phyloP scores from a whole-genome alignment of 2,797 vertebrate genomes.

The Coilia nasus region DNA sequence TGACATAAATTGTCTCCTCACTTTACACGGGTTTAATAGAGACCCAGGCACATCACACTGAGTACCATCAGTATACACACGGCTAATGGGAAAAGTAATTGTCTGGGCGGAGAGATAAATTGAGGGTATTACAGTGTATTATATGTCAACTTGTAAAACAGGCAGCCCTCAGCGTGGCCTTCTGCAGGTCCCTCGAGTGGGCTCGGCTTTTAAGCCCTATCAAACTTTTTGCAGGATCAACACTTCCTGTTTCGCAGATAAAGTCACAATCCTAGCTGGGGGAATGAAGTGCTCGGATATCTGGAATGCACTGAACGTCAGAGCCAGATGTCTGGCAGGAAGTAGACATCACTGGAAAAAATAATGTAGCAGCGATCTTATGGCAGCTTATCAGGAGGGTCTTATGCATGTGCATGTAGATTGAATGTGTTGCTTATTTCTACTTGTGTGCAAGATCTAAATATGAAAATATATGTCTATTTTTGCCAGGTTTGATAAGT shows the following conservation, averaged over 20 bases:
- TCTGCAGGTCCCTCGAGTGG: conserved; percentile 29
- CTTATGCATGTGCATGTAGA: no score
- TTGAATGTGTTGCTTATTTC: background rate
- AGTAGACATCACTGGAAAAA: background rate
- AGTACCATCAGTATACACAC: conserved; percentile 59
- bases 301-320: conserved; percentile 1
- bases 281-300: background rate
- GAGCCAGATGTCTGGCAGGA: background rate
- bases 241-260: conserved; percentile 20
- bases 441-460: no score
- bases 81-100: conserved; percentile 67
- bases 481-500: no score
- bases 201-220: conserved; percentile 38
- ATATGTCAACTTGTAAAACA: conserved; percentile 58
- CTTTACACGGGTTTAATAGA: conserved; percentile 18
- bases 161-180: conserved; percentile 45
- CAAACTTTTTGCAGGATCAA: conserved; percentile 34
- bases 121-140: conserved; percentile 62
- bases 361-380: background rate
- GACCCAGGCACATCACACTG: conserved; percentile 14
- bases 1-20: conserved; percentile 10
- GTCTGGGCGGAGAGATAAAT: conserved; percentile 60
- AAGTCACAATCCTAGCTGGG: background rate
- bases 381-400: background rate
- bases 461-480: no score